phyloP scores from a whole-genome alignment of 1,140 invertebrate species.

The Hycleus phaleratus region DNA sequence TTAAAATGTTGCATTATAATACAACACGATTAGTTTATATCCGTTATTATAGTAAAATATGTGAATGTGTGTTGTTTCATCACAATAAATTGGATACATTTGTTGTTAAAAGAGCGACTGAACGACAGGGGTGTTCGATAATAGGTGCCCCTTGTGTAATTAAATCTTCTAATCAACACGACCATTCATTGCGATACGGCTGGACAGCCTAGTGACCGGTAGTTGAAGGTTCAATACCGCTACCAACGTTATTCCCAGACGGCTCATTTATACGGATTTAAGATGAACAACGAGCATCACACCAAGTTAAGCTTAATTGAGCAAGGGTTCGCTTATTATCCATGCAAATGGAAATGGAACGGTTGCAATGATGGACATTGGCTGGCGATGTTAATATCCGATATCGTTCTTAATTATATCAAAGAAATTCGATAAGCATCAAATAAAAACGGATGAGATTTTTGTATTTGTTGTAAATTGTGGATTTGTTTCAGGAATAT shows the following conservation, averaged over 20 bases:
- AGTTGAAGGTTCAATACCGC: constrained; percentile 22
- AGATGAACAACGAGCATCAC: constrained; percentile 33
- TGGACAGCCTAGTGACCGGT: constrained; percentile 22
- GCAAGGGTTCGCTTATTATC: constrained; percentile 33
- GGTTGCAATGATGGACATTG: constrained; percentile 33
- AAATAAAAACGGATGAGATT: too few species aligned
- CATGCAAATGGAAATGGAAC: constrained; percentile 37
- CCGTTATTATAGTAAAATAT: not conserved
- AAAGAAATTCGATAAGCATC: not conserved
- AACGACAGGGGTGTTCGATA: constrained; percentile 28
- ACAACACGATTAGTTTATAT: not conserved
- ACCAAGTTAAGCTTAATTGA: constrained; percentile 34
- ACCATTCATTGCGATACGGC: constrained; percentile 37
- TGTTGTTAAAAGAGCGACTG: not conserved
- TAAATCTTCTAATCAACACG: constrained; percentile 41
- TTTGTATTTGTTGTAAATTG: too few species aligned
- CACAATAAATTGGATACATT: constrained; percentile 10
- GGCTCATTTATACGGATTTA: constrained; percentile 40
- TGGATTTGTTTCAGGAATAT: too few species aligned
- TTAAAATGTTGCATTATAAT: not conserved
- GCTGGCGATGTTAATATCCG: constrained; percentile 4
- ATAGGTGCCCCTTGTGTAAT: constrained; percentile 33
- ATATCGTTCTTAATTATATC: not conserved
- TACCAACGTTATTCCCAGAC: constrained; percentile 33
- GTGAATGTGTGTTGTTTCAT: not conserved